Percentiles rank a stretch among this genome's conserved stretches.
Conservation (phyloP, 2,888 invertebrate species). For the Gnatocerus cornutus region DNA sequence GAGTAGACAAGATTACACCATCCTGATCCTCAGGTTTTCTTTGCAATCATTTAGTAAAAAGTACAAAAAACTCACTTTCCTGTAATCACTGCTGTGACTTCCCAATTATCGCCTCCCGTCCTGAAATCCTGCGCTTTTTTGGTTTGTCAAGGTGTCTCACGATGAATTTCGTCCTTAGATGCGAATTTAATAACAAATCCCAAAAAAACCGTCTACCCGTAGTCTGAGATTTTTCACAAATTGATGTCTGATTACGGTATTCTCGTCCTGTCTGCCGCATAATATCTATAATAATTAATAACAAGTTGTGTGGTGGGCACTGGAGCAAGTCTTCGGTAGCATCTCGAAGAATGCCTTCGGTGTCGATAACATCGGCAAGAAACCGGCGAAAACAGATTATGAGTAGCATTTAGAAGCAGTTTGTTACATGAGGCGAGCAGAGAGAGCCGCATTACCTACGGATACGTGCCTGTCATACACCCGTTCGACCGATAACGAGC, state of each 20-base stretch:
- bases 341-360: constrained; percentile 26
- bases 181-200: constrained; percentile 19
- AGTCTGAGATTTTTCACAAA: constrained; percentile 3
- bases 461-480: constrained; percentile 54
- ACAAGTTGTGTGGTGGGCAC: constrained; percentile 7
- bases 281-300: constrained; percentile 29
- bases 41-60: neutral
- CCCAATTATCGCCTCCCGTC: no score
- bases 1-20: neutral
- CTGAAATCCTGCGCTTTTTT: no score
- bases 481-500: constrained; percentile 49
- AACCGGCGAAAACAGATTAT: constrained; percentile 53
- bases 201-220: constrained; percentile 14
- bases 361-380: constrained; percentile 45
- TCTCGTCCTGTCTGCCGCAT: neutral
- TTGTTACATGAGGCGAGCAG: constrained; percentile 51
- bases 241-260: constrained; percentile 13
- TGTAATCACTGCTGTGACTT: neutral
- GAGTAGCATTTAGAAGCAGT: constrained; percentile 51
- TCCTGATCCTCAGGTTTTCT: neutral
- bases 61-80: no score
- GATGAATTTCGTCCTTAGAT: constrained; percentile 1
- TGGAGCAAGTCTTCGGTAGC: constrained; percentile 22
- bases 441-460: constrained; percentile 45
- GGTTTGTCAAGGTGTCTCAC: neutral